Percentiles rank a stretch among this genome's conserved stretches.
Evolutionary conservation across 2,797 vertebrate species (phyloP).

Genomic region (Echeneis naucrates): DNA sequence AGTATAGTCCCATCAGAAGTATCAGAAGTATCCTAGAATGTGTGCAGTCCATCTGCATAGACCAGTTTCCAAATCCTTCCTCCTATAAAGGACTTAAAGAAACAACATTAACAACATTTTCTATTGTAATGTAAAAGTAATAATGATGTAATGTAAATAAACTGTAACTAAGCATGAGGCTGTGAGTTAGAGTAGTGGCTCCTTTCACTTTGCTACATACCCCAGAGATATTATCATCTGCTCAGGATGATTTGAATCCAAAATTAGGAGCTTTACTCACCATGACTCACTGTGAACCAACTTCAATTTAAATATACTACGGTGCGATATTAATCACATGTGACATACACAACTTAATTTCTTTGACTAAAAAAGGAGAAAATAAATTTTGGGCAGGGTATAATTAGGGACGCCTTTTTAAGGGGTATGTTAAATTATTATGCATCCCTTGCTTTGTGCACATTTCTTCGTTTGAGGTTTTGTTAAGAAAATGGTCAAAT

Average conservation of each 20-base stretch:
- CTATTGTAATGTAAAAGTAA: too few species aligned
- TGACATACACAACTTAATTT: neutral
- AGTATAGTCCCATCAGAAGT: neutral
- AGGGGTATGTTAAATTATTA: neutral
- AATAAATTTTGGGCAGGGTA: too few species aligned
- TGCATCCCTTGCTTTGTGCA: neutral
- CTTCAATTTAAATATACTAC: constrained; percentile 27
- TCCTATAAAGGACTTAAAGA: neutral
- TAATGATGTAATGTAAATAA: too few species aligned
- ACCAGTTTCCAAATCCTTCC: neutral
- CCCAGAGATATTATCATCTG: constrained; percentile 14
- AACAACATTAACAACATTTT: neutral
- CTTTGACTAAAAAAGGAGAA: neutral
- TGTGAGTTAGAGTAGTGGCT: neutral
- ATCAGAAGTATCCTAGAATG: constrained; percentile 5
- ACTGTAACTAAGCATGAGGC: too few species aligned
- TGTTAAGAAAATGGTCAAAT: constrained; percentile 18
- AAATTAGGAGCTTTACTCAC: constrained; percentile 5
- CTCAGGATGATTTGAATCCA: constrained; percentile 8
- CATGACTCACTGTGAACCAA: constrained; percentile 2
- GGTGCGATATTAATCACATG: neutral
- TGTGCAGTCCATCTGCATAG: neutral
- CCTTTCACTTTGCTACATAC: constrained; percentile 13
- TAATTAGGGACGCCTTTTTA: neutral
- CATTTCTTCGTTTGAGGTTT: neutral